Evolutionary conservation across 2,888 invertebrate genomes (phyloP).

Genomic region (Nephrotoma guestfalica): DNA sequence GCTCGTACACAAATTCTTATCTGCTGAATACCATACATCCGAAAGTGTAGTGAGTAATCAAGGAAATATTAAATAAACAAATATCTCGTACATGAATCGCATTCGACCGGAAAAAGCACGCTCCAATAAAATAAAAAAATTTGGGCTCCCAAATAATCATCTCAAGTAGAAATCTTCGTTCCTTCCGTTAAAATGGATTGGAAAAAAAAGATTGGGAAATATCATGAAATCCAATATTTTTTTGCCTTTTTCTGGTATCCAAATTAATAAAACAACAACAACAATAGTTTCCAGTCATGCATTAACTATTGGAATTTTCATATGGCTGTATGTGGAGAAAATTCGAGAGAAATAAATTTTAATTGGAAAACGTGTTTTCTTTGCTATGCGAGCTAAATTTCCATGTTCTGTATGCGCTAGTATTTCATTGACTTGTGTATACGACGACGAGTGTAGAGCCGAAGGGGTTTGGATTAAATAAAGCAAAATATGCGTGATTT

Average conservation of each 20-base stretch:
- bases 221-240: not conserved
- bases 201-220: not conserved
- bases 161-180: not conserved
- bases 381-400: not conserved
- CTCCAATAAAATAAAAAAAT: too few relatives aligned
- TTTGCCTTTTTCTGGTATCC: not conserved
- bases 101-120: not conserved
- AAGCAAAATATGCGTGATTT: not conserved
- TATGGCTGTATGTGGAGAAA: not conserved
- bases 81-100: not conserved
- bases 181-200: not conserved
- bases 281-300: not conserved
- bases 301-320: not conserved
- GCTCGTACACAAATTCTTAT: not conserved
- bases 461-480: not conserved
- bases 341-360: not conserved
- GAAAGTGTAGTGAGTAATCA: not conserved
- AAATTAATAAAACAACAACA: not conserved
- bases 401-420: not conserved
- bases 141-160: not conserved
- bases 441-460: not conserved
- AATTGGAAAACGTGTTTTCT: not conserved
- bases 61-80: not conserved
- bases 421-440: too few relatives aligned
- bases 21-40: not conserved